Evolutionary conservation across 2,888 invertebrate genomes (phyloP).

Genomic region (Andrena flavipes): DNA sequence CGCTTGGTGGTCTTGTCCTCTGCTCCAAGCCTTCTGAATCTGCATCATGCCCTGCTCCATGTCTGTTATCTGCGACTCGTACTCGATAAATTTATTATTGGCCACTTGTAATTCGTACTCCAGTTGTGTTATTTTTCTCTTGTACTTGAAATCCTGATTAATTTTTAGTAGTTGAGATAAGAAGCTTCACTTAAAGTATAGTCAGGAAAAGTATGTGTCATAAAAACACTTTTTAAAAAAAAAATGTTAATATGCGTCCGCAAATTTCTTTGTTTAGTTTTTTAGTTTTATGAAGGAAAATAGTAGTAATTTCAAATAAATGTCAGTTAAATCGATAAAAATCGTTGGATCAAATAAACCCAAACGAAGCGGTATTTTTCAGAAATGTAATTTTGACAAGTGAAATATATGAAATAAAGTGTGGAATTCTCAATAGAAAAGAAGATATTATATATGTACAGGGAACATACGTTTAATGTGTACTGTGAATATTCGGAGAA

Average conservation of each 20-base stretch:
- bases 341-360: background rate
- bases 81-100: slow-evolving; percentile 70
- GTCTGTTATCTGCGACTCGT: slow-evolving; percentile 70
- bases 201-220: background rate
- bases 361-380: background rate
- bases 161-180: slow-evolving; percentile 12
- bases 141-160: slow-evolving; percentile 77
- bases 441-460: background rate
- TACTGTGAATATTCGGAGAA: slow-evolving; percentile 79
- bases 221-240: no score
- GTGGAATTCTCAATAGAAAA: background rate
- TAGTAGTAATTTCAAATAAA: no score
- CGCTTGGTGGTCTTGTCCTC: slow-evolving; percentile 18
- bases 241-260: no score
- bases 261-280: no score
- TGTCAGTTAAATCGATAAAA: no score
- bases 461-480: slow-evolving; percentile 73
- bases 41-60: slow-evolving; percentile 79
- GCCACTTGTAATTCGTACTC: slow-evolving; percentile 76
- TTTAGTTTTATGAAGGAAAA: no score
- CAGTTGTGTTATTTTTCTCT: slow-evolving; percentile 76
- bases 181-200: background rate
- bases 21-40: slow-evolving; percentile 76
- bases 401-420: background rate
- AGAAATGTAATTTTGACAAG: background rate